Conservation (phyloP, 2,888 invertebrate species). For the Eumacrocentrus americanus region DNA sequence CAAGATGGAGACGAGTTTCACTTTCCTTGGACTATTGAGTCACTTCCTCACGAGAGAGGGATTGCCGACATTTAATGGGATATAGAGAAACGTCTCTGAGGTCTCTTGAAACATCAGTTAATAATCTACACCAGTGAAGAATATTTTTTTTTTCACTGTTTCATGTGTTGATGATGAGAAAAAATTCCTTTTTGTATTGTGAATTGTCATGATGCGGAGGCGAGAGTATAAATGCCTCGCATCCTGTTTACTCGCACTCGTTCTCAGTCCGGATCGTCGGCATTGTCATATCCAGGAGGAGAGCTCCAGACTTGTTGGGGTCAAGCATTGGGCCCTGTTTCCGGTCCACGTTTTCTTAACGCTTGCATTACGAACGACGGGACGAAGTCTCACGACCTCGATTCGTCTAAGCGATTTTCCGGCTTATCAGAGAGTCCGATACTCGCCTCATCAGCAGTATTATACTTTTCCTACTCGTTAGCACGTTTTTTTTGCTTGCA, state of each 20-base stretch:
- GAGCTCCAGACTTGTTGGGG: slow-evolving; percentile 11
- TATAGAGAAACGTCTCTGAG: no score
- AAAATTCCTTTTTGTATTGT: no score
- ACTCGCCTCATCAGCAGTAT: not conserved
- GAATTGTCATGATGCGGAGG: no score
- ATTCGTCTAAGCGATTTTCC: slow-evolving; percentile 52
- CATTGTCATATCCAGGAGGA: not conserved
- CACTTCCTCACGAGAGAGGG: not conserved
- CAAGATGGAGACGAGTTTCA: not conserved
- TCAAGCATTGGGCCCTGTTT: slow-evolving; percentile 26
- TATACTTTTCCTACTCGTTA: not conserved
- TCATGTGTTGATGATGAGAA: no score
- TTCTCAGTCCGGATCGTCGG: slow-evolving; percentile 6
- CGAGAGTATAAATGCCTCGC: slow-evolving; percentile 22
- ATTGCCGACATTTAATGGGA: no score
- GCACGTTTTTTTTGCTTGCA: not conserved
- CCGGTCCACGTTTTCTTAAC: slow-evolving; percentile 24
- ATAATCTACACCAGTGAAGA: no score
- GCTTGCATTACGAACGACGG: slow-evolving; percentile 7
- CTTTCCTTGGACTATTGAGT: not conserved
- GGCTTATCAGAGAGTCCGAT: slow-evolving; percentile 27
- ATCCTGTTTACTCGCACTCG: slow-evolving; percentile 35
- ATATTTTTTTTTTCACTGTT: no score
- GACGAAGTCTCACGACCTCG: slow-evolving; percentile 29
- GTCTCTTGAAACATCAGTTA: no score